Percentiles rank a stretch among this genome's conserved stretches.
Conservation (phyloP, 2,113 vertebrate genomes). For the Cranoglanis bouderius region DNA sequence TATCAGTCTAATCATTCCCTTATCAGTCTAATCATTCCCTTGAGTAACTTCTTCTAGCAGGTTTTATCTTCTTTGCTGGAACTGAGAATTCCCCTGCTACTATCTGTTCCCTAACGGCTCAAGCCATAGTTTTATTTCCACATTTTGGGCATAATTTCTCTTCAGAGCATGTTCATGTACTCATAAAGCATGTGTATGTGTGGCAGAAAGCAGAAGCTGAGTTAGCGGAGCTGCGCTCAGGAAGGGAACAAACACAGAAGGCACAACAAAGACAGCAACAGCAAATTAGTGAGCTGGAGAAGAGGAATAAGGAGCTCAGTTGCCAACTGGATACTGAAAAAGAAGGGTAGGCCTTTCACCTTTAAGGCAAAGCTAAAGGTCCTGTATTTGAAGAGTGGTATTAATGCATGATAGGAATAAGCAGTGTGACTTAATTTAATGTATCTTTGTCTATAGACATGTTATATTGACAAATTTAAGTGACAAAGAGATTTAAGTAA, state of each 20-base stretch:
- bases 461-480: background rate
- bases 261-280: constrained; percentile 80
- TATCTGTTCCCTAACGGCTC: constrained; percentile 1
- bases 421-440: background rate
- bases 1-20: background rate
- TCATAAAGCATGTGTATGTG: constrained; percentile 15
- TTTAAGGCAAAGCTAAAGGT: background rate
- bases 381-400: background rate
- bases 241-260: constrained; percentile 80
- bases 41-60: background rate
- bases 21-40: background rate
- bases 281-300: constrained; percentile 75
- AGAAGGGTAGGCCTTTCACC: constrained; percentile 72
- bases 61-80: background rate
- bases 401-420: background rate
- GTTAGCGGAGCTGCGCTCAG: constrained; percentile 73
- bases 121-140: background rate
- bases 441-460: background rate
- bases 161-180: background rate
- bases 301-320: constrained; percentile 78
- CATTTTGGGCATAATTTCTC: background rate
- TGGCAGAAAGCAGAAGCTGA: constrained; percentile 88
- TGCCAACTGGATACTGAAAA: constrained; percentile 80
- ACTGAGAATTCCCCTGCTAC: background rate
- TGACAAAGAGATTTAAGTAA: background rate